Evolutionary conservation across 2,113 vertebrate species (phyloP), one percentile per base, ranked within the genome.

Genomic region (Acanthochromis polyacanthus): DNA sequence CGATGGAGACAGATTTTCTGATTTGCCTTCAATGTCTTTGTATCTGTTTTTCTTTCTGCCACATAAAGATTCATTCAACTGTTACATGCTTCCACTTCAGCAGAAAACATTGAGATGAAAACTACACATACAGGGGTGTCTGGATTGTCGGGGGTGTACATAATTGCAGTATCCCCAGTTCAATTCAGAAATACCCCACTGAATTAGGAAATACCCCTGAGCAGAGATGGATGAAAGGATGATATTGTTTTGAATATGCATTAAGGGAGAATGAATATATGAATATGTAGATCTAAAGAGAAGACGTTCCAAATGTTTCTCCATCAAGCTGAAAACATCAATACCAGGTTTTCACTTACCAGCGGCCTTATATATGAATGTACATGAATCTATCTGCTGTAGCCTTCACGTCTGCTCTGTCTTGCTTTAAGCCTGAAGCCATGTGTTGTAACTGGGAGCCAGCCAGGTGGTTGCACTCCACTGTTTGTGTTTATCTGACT

Each of bases 401-500:
- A 67, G 25, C 30, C 19, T 14, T 71, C 23, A n/a, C n/a, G 38
- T 59, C 14, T 40, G 48, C 20, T 57, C 28, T 16, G 28, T 45
- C 22, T 43, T 36, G 22, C 72, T 46, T 53, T 8, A 43, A 62
- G 3, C 61, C 60, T 25, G 15, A 73, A 60, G 3, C 61, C 51
- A 5, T 48, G 43, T 75, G 64, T 20, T 36, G 60, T n/a, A 43
- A 23, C 45, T 55, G 56, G 58, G 55, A 75, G 20, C 43, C 63
- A 32, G 75, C 57, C 78, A 71, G 53, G 45, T 74, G 67, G 61
- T 80, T 62, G 48, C 77, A 46, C 62, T 58, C 59, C 48, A 9
- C 40, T 50, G 56, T 71, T 68, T 74, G 65, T 88, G 71, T 85
- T 77, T 71, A 50, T 79, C 20, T 66, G 79, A 36, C 70, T 69